Evolutionary conservation across 2,113 vertebrate species (phyloP), one percentile per base, ranked within the genome.

Genomic region (Myiopsitta monachus): DNA sequence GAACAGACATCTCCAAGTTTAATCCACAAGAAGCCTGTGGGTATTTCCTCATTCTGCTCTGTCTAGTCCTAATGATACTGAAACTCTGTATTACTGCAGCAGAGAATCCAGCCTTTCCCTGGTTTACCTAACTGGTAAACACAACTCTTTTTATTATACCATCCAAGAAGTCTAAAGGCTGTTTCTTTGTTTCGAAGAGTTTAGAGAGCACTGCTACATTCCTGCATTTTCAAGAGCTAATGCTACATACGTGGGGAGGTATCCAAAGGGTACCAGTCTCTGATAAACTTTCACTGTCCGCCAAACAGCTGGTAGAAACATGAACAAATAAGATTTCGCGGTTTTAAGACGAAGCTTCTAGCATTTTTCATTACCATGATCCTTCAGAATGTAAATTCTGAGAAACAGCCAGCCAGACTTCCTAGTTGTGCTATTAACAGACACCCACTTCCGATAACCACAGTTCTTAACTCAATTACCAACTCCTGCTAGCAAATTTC

Each of bases 371-470:
- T 86, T 81, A 81, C 76, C 24, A 24, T 9, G 14, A 87, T 51
- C 64, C 69, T 92, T 92, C 88, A 84, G 74, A 93, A 83, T 31
- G 36, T 72, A 90, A 92, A 95, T 78, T 64, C 33, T 52, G 55
- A 90, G 61, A 90, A 86, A 14, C 18, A 70, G 49, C n/a, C 72
- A 88, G 66, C 16, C 81, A 88, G 77, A 49, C 61, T 81, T 92
- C 80, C 51, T 81, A 75, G 76, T 47, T 81, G 64, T 75, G 64
- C 85, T 93, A 90, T 78, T 97, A 90, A 88, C 93, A 97, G 83
- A 94, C 83, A 92, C 73, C 86, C 90, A 81, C 93, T 88, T 75
- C 80, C 83, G 93, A 94, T 93, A 96, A 78, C 73, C 83, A 86
- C 51, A 46, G 76, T 8, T 88, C 86, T 69, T 78, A 78, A 84